Evolutionary conservation across 2,888 invertebrate species (phyloP), one percentile per base, ranked within the genome.

Genomic region (Alentia gelatinosa): DNA sequence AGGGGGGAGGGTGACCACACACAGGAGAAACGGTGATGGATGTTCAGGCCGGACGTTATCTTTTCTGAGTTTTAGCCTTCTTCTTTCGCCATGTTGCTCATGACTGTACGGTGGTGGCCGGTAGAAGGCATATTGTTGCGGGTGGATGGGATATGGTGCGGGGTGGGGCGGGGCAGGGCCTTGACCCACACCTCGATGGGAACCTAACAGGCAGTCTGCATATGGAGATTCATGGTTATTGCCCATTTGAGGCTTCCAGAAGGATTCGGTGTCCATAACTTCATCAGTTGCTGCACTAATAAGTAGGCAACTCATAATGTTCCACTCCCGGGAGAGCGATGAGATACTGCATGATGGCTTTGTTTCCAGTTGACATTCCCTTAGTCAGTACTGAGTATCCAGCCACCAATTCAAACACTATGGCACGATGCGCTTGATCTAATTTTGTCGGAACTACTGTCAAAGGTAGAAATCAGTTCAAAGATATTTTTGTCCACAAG

Each of bases 201-300:
- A 3, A 68, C 30, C 26, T 68, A 68, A 68, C 68, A 68, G 68
- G 68, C 79, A 35, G 39, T 79, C 79, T 37, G 35, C 79, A 39
- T 79, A 79, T 79, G 79, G 39, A 37, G 79, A 79, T 79, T 35
- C 79, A 79, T 79, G 37, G 79, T 79, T 79, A 79, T 79, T 15
- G 79, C 79, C 79, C 35, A 15, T 37, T 35, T 79, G 39, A 79
- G 79, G 79, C 39, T 37, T 79, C 37, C 12, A 37, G 19, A 15
- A 3, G 68, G 68, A 26, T 68, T 68, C 33, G 26, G 23, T 30
- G 5, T 3, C 30, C 68, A 79, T 79, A 79, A 79, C 79, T 26
- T 35, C 79, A 79, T 74, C 74, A 74, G 56, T 56, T 19, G 3
- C 19, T 56, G 23, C 56, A 19, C 56, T 56, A 4, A 56, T 56